A percentile compares a stretch with the other conserved stretches of the same genome.
Conservation (phyloP, 2,888 invertebrate species). For the Drosophila birchii region DNA sequence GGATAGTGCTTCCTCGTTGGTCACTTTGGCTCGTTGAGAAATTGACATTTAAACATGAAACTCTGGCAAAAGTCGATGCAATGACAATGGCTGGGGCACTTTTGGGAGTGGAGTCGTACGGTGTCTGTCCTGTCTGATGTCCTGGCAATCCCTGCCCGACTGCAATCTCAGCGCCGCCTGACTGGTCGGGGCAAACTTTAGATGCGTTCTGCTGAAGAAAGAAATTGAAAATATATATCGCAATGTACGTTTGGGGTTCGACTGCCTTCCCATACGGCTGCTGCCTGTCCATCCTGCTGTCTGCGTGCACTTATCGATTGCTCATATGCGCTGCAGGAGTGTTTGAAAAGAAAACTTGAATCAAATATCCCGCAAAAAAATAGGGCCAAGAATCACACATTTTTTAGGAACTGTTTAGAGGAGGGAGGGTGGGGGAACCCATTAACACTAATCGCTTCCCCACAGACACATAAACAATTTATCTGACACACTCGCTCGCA, state of each 20-base stretch:
- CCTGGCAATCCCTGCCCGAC: conserved; percentile 61
- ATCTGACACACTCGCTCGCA: conserved; percentile 66
- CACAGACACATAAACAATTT: conserved; percentile 82
- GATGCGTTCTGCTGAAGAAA: conserved; percentile 67
- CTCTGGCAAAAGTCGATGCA: conserved; percentile 64
- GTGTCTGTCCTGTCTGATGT: conserved; percentile 23
- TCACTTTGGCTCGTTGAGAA: conserved; percentile 76
- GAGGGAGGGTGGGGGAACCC: conserved; percentile 58
- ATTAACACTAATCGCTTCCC: conserved; percentile 83
- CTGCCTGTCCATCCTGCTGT: conserved; percentile 59
- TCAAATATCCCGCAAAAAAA: conserved; percentile 65
- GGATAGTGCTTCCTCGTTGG: conserved; percentile 54
- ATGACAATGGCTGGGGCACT: conserved; percentile 68
- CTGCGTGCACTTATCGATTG: conserved; percentile 75
- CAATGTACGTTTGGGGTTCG: conserved; percentile 49
- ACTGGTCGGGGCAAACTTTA: conserved; percentile 66
- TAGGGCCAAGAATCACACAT: conserved; percentile 72
- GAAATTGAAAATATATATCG: conserved; percentile 71
- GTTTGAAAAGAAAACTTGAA: conserved; percentile 66
- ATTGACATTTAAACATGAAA: conserved; percentile 80
- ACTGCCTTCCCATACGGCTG: conserved; percentile 68
- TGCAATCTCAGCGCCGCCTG: conserved; percentile 76
- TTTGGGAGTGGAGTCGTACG: conserved; percentile 50
- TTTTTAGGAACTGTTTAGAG: conserved; percentile 48
- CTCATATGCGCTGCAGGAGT: conserved; percentile 69